phyloP scores from a whole-genome alignment of 2,797 vertebrate species.

The Poliocrania exsul region DNA sequence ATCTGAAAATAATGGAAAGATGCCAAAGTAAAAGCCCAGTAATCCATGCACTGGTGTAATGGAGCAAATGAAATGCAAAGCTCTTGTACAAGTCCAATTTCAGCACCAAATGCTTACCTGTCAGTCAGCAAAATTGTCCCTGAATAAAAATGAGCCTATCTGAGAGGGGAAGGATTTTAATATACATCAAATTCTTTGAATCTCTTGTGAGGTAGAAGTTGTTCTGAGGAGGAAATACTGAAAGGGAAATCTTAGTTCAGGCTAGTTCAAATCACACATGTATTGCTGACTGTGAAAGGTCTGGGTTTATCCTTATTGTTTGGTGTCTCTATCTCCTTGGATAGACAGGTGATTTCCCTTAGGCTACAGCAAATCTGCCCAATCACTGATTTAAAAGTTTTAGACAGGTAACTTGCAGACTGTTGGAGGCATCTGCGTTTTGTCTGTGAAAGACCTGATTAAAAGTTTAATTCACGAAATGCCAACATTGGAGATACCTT shows the following conservation, averaged over 20 bases:
- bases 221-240: slow-evolving; percentile 62
- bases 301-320: slow-evolving; percentile 61
- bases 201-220: slow-evolving; percentile 71
- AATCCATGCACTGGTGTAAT: slow-evolving; percentile 87
- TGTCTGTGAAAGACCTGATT: slow-evolving; percentile 59
- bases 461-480: slow-evolving; percentile 60
- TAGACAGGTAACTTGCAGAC: slow-evolving; percentile 57
- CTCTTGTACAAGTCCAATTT: slow-evolving; percentile 83
- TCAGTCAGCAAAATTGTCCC: slow-evolving; percentile 86
- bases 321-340: slow-evolving; percentile 30
- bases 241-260: slow-evolving; percentile 71
- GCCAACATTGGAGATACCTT: slow-evolving; percentile 22
- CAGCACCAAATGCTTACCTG: slow-evolving; percentile 81
- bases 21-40: slow-evolving; percentile 80
- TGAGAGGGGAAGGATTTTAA: slow-evolving; percentile 83
- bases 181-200: slow-evolving; percentile 87
- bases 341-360: slow-evolving; percentile 52
- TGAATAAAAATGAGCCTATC: slow-evolving; percentile 81
- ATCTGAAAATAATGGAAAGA: slow-evolving; percentile 84
- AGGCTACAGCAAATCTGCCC: slow-evolving; percentile 8
- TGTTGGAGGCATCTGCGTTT: slow-evolving; percentile 25
- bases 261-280: slow-evolving; percentile 58
- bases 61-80: slow-evolving; percentile 87
- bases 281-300: slow-evolving; percentile 61
- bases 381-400: slow-evolving; percentile 51